Percentiles rank a stretch among this genome's conserved stretches.
phyloP scores from a whole-genome alignment of 1,140 invertebrate species.

The Zaprionus ornatus region DNA sequence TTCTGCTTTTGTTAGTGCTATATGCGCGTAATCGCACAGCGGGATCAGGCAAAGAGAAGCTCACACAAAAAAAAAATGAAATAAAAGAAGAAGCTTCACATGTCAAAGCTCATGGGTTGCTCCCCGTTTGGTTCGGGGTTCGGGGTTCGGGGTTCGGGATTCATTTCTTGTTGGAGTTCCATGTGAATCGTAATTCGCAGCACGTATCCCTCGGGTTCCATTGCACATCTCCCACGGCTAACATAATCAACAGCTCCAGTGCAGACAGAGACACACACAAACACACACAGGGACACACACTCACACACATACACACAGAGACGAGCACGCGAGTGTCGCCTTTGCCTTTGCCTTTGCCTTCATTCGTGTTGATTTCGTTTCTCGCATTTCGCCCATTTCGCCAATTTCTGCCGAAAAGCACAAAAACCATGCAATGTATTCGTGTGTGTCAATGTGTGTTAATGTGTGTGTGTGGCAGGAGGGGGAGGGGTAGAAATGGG shows the following conservation, averaged over 20 bases:
- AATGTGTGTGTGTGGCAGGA: slow-evolving; percentile 12
- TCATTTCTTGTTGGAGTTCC: background rate
- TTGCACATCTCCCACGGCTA: slow-evolving; percentile 45
- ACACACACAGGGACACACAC: slow-evolving; percentile 1
- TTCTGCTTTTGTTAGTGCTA: background rate
- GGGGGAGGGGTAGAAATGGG: slow-evolving; percentile 3
- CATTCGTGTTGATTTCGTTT: slow-evolving; percentile 52
- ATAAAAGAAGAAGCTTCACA: background rate
- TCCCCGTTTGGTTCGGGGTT: background rate
- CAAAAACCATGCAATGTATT: slow-evolving; percentile 43
- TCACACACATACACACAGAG: background rate
- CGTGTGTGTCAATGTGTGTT: slow-evolving; percentile 27
- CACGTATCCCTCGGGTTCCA: slow-evolving; percentile 39
- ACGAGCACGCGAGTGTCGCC: background rate
- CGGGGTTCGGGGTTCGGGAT: background rate
- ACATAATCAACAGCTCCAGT: slow-evolving; percentile 42
- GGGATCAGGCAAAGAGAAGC: background rate
- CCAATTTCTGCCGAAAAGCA: slow-evolving; percentile 74
- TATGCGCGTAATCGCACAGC: background rate
- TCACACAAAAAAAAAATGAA: background rate
- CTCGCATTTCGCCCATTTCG: slow-evolving; percentile 57
- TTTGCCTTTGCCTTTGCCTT: slow-evolving; percentile 32
- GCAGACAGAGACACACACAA: slow-evolving; percentile 6
- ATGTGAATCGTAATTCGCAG: slow-evolving; percentile 28
- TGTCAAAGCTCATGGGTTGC: background rate